Base-by-base conservation (phyloP, 1,140 invertebrate genomes). In the Amphibalanus amphitrite region DNA sequence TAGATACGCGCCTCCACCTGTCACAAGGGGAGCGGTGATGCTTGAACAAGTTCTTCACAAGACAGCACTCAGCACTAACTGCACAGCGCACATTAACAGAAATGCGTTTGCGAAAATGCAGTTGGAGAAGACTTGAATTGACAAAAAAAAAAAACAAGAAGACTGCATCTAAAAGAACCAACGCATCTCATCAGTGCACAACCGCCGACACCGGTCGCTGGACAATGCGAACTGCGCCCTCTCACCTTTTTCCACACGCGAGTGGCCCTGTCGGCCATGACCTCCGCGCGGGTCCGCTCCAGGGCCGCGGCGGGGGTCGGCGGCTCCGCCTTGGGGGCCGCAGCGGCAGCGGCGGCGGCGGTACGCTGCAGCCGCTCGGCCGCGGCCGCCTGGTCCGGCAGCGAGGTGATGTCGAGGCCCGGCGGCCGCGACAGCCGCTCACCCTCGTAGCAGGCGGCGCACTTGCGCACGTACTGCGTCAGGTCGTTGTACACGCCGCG, bases 401-500 rank as follows among this genome's bases (percentile, higher is more conserved):
- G 38, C 38, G 38, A 38, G 38, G 38, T 38, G 38, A 38, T 38
- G 6, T 38, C 38, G 6, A 38, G 38, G 38, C 38, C 38, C 38
- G 38, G 38, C 38, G 38, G 38, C 38, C 38, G 38, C 38, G 38
- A 6, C 38, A 38, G 38, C 38, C 17, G 6, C 38, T 38, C 38
- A 17, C 73, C 74, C 33, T 79, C 78, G 3, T 73, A 74, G 72
- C 79, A 79, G 30, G 76, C 74, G 20, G 70, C 71, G 71, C 79
- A 80, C 26, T 73, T 72, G 65, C 77, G 74, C 40, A 78, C 76
- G 74, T 74, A 78, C 33, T 75, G 77, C 3, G 75, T 74, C 10
- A 80, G 74, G 74, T 78, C 77, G 17, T 75, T 75, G 74, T 80
- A 80, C 72, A 78, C 73, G 3, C 76, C 75, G n/a, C 77, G 74